Base-by-base conservation (phyloP, 2,797 vertebrate genomes). In the Crenuchus spilurus region DNA sequence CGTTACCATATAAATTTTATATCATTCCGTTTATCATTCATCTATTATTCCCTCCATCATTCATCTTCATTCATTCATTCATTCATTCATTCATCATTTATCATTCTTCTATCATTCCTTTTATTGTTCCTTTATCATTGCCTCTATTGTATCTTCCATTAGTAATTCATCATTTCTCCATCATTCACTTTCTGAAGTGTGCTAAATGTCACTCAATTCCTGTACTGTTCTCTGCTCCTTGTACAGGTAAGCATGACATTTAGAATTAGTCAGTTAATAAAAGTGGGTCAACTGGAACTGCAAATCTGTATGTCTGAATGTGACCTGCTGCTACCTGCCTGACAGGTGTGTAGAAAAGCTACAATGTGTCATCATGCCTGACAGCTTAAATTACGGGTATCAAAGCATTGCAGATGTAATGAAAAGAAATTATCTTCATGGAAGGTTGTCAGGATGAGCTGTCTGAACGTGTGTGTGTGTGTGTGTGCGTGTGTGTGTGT, bases 351-450 rank as follows among this genome's bases (percentile, higher is more conserved):
- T 84, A 78, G 87, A 85, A 86, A 89, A 84, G 72, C 58, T 58
- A 11, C 24, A 42, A 22, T 83, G 83, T 88, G 87, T 90, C 87
- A 89, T 86, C 83, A 20, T 70, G 31, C 64, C 81, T 88, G 87
- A 89, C 88, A 87, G 4, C 70, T 77, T 88, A 87, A 90, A 87
- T 85, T 87, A 88, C 86, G 88, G 82, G 87, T 74, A 87, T 89
- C 90, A 86, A 89, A 87, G 87, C 84, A 6, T 60, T 54, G 68
- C 62, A 70, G 76, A 54, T 37, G 65, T 77, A 80, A 74, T 76
- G 76, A 77, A 81, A 79, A 80, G 35, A 72, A 79, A 78, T 79
- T 22, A 52, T 26, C 30, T 60, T 61, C n/a, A 60, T 14, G 22
- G 2, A 57, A 41, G 30, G 22, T 9, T 18, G 70, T 10, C 14